Percentiles rank a stretch among this genome's conserved stretches.
phyloP scores from a whole-genome alignment of 2,797 vertebrate genomes.

The Botia kubotai region DNA sequence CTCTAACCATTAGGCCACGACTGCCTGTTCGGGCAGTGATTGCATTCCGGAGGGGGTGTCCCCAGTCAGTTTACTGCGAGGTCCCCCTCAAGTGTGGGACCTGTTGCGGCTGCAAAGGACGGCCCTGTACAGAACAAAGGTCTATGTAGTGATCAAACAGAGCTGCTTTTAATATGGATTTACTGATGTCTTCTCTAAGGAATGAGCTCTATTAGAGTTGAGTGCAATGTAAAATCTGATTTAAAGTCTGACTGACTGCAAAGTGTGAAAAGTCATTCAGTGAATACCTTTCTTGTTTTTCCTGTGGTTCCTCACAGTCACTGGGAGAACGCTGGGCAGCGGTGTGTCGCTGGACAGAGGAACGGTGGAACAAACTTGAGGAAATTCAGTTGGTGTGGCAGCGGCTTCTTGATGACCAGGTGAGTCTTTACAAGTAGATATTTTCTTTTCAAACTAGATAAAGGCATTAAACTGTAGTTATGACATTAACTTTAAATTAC shows the following conservation, averaged over 20 bases:
- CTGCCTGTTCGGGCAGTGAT: too few relatives aligned
- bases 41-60: too few relatives aligned
- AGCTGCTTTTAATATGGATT: conserved; percentile 1
- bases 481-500: too few relatives aligned
- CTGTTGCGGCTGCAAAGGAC: too few relatives aligned
- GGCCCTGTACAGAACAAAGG: neutral
- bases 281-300: neutral
- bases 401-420: conserved; percentile 92
- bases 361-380: conserved; percentile 88
- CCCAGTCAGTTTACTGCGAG: too few relatives aligned
- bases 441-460: neutral
- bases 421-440: conserved; percentile 57
- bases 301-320: conserved; percentile 72
- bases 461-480: too few relatives aligned
- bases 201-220: conserved; percentile 8
- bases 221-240: neutral
- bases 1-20: too few relatives aligned
- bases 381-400: conserved; percentile 90
- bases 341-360: conserved; percentile 97
- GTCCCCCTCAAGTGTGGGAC: too few relatives aligned
- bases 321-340: conserved; percentile 97
- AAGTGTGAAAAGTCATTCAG: neutral
- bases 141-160: neutral
- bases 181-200: neutral
- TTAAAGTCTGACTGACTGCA: neutral